Conservation (phyloP, 2,797 vertebrate species). For the Anguilla obscura region DNA sequence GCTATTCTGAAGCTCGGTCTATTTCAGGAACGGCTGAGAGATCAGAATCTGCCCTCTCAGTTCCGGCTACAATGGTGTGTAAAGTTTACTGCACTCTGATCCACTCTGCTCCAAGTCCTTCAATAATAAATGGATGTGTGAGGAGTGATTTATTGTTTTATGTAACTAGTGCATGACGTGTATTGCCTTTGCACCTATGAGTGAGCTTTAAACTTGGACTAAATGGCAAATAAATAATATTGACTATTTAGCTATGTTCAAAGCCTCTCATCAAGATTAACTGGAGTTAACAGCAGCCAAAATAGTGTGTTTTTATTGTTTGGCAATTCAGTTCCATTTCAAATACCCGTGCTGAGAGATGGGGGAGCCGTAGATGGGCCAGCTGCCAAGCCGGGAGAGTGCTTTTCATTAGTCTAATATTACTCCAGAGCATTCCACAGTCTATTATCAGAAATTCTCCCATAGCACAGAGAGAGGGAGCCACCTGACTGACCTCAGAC, state of each 20-base stretch:
- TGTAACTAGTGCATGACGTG: neutral
- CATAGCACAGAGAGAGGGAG: slow-evolving; percentile 32
- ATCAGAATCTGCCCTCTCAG: neutral
- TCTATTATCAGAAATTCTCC: slow-evolving; percentile 57
- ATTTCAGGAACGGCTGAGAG: neutral
- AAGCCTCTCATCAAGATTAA: slow-evolving; percentile 35
- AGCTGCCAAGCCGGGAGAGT: slow-evolving; percentile 60
- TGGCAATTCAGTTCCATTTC: slow-evolving; percentile 58
- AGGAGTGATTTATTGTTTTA: slow-evolving; percentile 4
- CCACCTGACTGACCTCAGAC: slow-evolving; percentile 55
- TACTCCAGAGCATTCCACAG: slow-evolving; percentile 61
- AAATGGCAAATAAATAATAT: slow-evolving; percentile 13
- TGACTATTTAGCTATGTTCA: slow-evolving; percentile 35
- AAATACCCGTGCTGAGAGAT: slow-evolving; percentile 50
- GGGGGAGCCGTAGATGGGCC: slow-evolving; percentile 52
- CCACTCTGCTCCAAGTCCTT: neutral
- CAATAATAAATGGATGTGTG: neutral
- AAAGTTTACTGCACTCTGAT: neutral
- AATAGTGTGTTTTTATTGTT: slow-evolving; percentile 54
- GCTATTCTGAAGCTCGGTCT: neutral
- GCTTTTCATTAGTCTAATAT: slow-evolving; percentile 72
- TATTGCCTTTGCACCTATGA: slow-evolving; percentile 20
- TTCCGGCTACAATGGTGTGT: neutral
- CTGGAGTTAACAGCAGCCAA: slow-evolving; percentile 41
- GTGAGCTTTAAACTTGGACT: slow-evolving; percentile 37